Evolutionary conservation across 2,797 vertebrate species (phyloP).

Genomic region (Hyperoplus lanceolatus): DNA sequence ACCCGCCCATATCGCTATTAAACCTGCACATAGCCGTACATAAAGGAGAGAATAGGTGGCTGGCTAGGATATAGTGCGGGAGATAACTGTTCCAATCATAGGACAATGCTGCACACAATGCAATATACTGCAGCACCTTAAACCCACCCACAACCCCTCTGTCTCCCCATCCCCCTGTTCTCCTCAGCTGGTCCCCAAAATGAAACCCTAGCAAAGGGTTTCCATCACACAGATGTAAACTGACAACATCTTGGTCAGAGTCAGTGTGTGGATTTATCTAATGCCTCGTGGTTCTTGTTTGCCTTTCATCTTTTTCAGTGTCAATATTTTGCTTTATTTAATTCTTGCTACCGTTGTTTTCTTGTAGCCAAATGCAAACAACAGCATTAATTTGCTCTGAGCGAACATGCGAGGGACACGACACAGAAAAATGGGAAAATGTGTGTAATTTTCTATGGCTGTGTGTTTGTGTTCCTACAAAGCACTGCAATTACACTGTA

Average conservation of each 20-base stretch:
- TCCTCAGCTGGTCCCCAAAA: conserved; percentile 67
- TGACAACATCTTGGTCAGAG: conserved; percentile 41
- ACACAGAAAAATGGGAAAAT: conserved; percentile 48
- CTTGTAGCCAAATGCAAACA: neutral
- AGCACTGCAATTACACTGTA: conserved; percentile 71
- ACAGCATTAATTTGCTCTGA: neutral
- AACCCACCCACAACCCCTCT: conserved; percentile 37
- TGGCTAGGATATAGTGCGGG: conserved; percentile 40
- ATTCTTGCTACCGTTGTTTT: conserved; percentile 1
- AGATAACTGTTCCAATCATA: conserved; percentile 67
- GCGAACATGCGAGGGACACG: neutral
- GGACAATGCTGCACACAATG: conserved; percentile 65
- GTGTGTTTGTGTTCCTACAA: conserved; percentile 57
- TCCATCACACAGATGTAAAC: conserved; percentile 43
- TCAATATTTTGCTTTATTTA: neutral
- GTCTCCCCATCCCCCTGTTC: conserved; percentile 49
- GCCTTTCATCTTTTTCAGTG: conserved; percentile 3
- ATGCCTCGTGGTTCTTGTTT: conserved; percentile 12
- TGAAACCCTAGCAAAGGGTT: conserved; percentile 65
- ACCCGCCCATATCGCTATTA: conserved; percentile 47
- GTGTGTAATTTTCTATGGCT: conserved; percentile 62
- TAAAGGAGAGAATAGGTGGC: conserved; percentile 54
- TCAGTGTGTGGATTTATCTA: conserved; percentile 38
- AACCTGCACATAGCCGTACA: conserved; percentile 55
- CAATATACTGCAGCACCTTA: conserved; percentile 59